These are phyloP conservation scores for Anagrus nilaparvatae DNA, from an alignment of 1,140 invertebrate genomes.

Conservation along the genomic window DNA sequence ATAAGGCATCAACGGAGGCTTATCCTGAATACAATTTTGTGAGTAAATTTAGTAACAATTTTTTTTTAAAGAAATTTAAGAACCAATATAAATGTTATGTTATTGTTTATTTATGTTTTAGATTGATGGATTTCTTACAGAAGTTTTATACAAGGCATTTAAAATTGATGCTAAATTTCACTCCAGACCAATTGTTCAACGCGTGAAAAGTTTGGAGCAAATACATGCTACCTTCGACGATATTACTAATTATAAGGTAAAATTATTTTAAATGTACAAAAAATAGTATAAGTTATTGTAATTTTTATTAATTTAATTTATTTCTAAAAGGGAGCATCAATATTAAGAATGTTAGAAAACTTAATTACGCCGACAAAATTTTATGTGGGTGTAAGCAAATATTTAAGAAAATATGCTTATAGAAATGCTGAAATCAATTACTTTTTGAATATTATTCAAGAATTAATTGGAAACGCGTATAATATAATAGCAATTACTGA, in stretches of 20 bases:
- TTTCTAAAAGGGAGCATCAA: constrained; percentile 60
- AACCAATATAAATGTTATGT: too few relatives aligned
- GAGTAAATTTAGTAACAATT: constrained; percentile 21
- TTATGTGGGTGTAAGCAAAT: constrained; percentile 57
- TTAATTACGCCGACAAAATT: constrained; percentile 71
- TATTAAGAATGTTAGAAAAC: constrained; percentile 83
- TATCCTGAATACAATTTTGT: constrained; percentile 79
- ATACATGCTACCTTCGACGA: constrained; percentile 87
- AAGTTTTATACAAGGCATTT: constrained; percentile 64
- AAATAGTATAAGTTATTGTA: too few relatives aligned
- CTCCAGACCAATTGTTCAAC: constrained; percentile 80
- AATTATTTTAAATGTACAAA: too few relatives aligned
- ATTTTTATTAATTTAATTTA: too few relatives aligned
- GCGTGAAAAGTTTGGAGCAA: constrained; percentile 74
- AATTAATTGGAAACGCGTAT: constrained; percentile 32
- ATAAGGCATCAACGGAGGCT: constrained; percentile 60
- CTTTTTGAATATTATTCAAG: constrained; percentile 57
- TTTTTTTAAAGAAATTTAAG: not conserved
- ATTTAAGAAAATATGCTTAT: constrained; percentile 61
- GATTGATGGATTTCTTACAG: constrained; percentile 64
- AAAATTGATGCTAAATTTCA: constrained; percentile 67
- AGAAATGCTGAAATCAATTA: constrained; percentile 72
- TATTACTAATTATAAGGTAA: constrained; percentile 87
- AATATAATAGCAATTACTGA: constrained; percentile 70
- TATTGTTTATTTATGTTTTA: too few relatives aligned